Conservation (phyloP, 2,113 vertebrate genomes). For the Hydrochoerus hydrochaeris region DNA sequence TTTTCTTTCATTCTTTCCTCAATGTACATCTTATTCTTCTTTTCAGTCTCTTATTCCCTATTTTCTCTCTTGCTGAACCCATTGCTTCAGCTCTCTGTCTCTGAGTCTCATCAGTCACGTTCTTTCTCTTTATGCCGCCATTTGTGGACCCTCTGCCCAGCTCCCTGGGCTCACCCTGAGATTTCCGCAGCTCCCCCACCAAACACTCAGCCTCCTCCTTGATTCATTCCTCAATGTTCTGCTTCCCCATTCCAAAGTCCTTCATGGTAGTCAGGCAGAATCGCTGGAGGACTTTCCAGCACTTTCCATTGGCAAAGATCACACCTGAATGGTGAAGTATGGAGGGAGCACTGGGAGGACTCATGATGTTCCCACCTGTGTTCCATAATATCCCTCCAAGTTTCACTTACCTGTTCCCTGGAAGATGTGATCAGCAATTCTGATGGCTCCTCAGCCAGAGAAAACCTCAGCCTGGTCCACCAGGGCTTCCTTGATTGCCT, state of each 20-base stretch:
- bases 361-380: not conserved
- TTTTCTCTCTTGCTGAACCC: not conserved
- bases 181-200: constrained; percentile 65
- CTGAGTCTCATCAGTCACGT: not conserved
- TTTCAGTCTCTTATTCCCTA: not conserved
- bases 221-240: constrained; percentile 71
- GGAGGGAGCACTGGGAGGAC: fast-evolving
- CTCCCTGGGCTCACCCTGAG: constrained; percentile 53
- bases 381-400: fast-evolving
- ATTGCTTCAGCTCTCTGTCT: not conserved
- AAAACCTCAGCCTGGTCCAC: constrained; percentile 84
- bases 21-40: not conserved
- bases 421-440: constrained; percentile 8
- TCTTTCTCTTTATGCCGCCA: not conserved
- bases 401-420: not conserved
- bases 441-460: constrained; percentile 68
- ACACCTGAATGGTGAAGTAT: not conserved
- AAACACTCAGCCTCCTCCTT: constrained; percentile 71
- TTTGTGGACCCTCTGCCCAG: not conserved
- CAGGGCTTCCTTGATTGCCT: constrained; percentile 84
- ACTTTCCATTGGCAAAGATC: constrained; percentile 54
- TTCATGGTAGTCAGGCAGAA: constrained; percentile 77
- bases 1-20: not conserved
- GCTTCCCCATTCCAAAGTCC: constrained; percentile 77
- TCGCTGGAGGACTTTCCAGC: constrained; percentile 69